Base-by-base conservation (phyloP, 2,113 vertebrate species). In the Galemys pyrenaicus region DNA sequence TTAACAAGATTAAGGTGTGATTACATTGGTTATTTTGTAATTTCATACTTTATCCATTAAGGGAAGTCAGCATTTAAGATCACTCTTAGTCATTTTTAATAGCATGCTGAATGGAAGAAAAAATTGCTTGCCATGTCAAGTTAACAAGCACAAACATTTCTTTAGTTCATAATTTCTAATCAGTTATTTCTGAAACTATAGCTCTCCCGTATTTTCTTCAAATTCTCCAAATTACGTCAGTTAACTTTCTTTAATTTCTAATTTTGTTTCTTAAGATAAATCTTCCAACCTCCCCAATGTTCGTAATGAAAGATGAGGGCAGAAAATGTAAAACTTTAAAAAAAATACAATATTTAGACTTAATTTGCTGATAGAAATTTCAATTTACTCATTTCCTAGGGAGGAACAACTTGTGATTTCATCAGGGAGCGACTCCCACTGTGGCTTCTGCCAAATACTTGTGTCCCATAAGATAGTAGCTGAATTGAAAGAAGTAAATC, bases 1-100 rank as follows among this genome's bases (percentile, higher is more conserved):
- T 96, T 96, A 96, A 95, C 93, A 95, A 96, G 96, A 96, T 95
- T 96, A 96, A 97, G 92, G 94, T 97, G 92, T 92, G 96, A 97
- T 97, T 96, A 94, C 83, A 88, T 90, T 94, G 89, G 91, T 87
- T 91, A 96, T 93, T 95, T 95, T 89, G 83, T 89, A 94, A 97
- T 96, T 96, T 96, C 83, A 95, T 94, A 96, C 83, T 87, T 96
- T 96, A 46, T 95, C 89, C 91, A 96, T 94, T 94, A 96, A 92
- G 70, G 74, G 30, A 95, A 93, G 89, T 84, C 93, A 73, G 84
- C 62, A 70, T 95, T 95, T 95, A 93, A 68, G 46, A 92, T 75
- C 79, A 41, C 26, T 80, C 65, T 83, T 51, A 37, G 68, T 87
- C 70, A 84, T 87, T 84, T 91, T 70, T 87, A 96, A 87, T 73